Conservation (phyloP, 1,140 invertebrate species). For the Goniozus legneri region DNA sequence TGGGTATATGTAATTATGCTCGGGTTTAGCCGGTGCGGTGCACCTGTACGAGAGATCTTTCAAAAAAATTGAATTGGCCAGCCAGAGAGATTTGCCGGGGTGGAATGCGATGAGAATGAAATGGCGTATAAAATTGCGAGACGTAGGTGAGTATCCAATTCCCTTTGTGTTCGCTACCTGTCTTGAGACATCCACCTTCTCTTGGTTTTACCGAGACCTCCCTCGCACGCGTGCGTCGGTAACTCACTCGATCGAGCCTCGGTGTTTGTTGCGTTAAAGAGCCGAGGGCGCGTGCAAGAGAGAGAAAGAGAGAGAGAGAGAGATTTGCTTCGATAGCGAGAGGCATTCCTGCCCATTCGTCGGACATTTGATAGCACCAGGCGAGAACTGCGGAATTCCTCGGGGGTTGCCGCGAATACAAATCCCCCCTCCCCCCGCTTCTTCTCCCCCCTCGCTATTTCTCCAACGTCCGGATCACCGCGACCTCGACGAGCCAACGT, state of each 20-base stretch:
- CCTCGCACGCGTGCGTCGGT: background rate
- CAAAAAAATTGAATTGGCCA: too few species aligned
- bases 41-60: constrained; percentile 43
- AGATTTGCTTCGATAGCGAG: constrained; percentile 50
- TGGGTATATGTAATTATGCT: constrained; percentile 29
- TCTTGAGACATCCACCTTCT: constrained; percentile 45
- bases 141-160: constrained; percentile 49
- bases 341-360: constrained; percentile 52
- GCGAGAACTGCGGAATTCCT: constrained; percentile 46
- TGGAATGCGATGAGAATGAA: background rate
- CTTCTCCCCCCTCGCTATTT: background rate
- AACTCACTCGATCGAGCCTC: background rate
- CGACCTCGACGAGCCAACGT: too few species aligned
- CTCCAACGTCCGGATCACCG: too few species aligned
- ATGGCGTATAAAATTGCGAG: constrained; percentile 31
- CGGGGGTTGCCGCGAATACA: constrained; percentile 22
- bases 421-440: constrained; percentile 2
- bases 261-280: too few species aligned
- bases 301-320: constrained; percentile 11
- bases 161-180: constrained; percentile 51
- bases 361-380: constrained; percentile 54
- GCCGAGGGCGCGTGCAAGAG: constrained; percentile 15
- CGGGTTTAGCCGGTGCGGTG: constrained; percentile 30
- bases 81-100: background rate
- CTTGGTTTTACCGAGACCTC: constrained; percentile 23